phyloP scores from a whole-genome alignment of 2,797 vertebrate genomes.

The Antennarius maculatus region DNA sequence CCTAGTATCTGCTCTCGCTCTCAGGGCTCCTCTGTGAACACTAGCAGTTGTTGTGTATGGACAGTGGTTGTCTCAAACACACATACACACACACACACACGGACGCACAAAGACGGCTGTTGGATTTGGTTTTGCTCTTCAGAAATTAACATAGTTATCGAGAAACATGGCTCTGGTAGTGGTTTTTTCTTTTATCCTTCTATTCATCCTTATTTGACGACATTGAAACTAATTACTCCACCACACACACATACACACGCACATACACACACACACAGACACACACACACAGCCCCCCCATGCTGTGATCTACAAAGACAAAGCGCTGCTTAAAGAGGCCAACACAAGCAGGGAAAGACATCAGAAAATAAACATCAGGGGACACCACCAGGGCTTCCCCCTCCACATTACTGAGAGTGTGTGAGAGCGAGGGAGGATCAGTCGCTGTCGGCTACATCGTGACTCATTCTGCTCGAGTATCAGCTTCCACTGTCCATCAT shows the following conservation, averaged over 20 bases:
- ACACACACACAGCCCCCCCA: conserved; percentile 17
- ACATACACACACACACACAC: conserved; percentile 31
- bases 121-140: too few species aligned
- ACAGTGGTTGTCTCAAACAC: conserved; percentile 53
- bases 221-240: not conserved
- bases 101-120: too few species aligned
- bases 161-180: conserved; percentile 10
- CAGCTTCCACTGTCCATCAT: conserved; percentile 37
- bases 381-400: conserved; percentile 47
- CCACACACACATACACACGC: conserved; percentile 16
- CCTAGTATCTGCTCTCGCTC: conserved; percentile 17
- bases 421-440: conserved; percentile 23
- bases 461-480: conserved; percentile 47
- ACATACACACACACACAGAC: conserved; percentile 6
- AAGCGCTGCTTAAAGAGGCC: conserved; percentile 16
- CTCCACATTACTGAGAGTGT: conserved; percentile 26
- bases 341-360: conserved; percentile 37
- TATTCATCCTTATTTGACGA: conserved; percentile 12
- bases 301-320: conserved; percentile 28
- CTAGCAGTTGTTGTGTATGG: conserved; percentile 31
- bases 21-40: not conserved
- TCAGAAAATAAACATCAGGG: conserved; percentile 48
- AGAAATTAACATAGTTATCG: too few species aligned
- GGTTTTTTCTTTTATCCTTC: conserved; percentile 11
- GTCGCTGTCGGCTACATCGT: conserved; percentile 47